A percentile compares a stretch with the other conserved stretches of the same genome.
phyloP scores from a whole-genome alignment of 2,888 invertebrate species.

The Sarcophaga variegata region DNA sequence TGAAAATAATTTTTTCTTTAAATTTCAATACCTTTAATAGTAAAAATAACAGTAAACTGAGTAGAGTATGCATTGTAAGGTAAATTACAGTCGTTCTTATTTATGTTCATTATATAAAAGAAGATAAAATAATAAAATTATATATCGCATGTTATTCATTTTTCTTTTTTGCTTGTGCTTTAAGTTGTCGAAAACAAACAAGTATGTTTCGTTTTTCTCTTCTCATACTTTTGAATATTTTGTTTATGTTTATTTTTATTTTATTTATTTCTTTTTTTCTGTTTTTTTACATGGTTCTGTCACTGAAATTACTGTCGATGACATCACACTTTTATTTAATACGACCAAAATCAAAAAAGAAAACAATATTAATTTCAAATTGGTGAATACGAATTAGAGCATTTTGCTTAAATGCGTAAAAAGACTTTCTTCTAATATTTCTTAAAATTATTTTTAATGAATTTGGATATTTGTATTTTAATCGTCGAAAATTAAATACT shows the following conservation, averaged over 20 bases:
- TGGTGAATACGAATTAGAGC: too few species aligned
- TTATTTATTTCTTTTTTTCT: constrained; percentile 14
- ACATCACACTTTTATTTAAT: constrained; percentile 60
- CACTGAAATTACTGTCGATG: constrained; percentile 60
- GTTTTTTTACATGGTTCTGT: constrained; percentile 52
- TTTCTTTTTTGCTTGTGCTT: too few species aligned
- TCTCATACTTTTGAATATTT: constrained; percentile 21
- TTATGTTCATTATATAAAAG: too few species aligned
- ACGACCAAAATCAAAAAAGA: constrained; percentile 50
- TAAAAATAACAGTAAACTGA: not conserved
- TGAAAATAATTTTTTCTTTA: too few species aligned
- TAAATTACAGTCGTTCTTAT: too few species aligned
- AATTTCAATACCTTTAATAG: not conserved
- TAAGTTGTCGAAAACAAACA: too few species aligned
- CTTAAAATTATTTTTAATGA: too few species aligned
- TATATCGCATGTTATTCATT: too few species aligned
- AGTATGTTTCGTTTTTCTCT: constrained; percentile 25
- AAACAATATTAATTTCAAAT: constrained; percentile 1
- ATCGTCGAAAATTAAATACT: too few species aligned
- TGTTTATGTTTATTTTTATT: constrained; percentile 19
- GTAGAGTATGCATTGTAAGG: too few species aligned
- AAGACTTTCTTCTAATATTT: not conserved
- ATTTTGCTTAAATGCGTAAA: constrained; percentile 1
- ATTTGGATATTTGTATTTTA: too few species aligned
- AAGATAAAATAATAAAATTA: too few species aligned